A percentile compares a stretch with the other conserved stretches of the same genome.
Evolutionary conservation across 2,113 vertebrate genomes (phyloP).

Genomic region (Prinia subflava): DNA sequence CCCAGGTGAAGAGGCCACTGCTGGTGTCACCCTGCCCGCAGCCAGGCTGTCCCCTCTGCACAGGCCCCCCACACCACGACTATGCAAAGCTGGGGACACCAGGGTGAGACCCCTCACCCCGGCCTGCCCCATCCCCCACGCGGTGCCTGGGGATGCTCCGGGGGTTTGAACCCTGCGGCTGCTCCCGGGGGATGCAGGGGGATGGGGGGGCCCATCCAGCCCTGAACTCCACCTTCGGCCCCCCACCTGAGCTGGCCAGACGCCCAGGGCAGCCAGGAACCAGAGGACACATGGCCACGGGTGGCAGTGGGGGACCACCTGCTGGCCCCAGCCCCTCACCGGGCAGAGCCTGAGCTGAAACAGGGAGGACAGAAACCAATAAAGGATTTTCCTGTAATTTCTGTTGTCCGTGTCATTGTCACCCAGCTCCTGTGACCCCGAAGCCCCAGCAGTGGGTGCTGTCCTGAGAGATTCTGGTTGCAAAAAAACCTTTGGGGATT

Average conservation of each 20-base stretch:
- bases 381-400: conserved; percentile 21
- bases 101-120: background rate
- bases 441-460: background rate
- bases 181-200: background rate
- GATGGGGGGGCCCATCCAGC: background rate
- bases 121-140: too few relatives aligned
- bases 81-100: background rate
- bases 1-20: background rate
- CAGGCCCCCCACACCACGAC: background rate
- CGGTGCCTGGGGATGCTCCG: accelerated
- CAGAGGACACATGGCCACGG: accelerated
- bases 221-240: background rate
- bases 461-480: background rate
- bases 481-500: background rate
- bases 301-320: background rate
- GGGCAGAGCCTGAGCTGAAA: background rate
- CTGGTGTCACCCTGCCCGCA: background rate
- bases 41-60: background rate
- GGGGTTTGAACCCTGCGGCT: background rate
- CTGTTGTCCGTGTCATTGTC: background rate
- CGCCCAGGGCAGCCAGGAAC: accelerated
- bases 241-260: too few relatives aligned
- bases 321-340: background rate
- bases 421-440: accelerated
- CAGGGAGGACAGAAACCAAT: background rate